Base-by-base conservation (phyloP, 2,113 vertebrate species). In the Siniperca knerii region DNA sequence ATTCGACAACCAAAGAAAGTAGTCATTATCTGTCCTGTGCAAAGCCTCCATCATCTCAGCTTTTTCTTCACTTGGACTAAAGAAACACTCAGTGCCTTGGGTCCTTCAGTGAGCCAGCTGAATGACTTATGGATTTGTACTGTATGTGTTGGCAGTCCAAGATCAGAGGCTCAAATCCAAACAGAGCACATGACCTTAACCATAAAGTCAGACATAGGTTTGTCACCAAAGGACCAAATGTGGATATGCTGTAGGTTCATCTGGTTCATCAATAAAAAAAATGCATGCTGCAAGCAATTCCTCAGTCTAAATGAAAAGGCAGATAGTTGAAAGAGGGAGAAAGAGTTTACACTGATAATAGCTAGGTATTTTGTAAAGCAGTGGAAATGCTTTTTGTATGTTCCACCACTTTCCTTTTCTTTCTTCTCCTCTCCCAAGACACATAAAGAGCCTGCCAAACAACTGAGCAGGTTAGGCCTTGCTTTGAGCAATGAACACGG, bases 101-200 rank as follows among this genome's bases (percentile, higher is more conserved):
- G 62, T 89, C 42, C 37, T 55, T 74, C 48, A 46, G 33, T 61
- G 74, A 80, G 77, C 62, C 60, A 72, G 77, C 77, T 71, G 62
- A 83, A 72, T 90, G 90, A 93, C 86, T 93, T 94, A 83, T 94
- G 86, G 62, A 84, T 83, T 79, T 85, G 82, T 86, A 33, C 73
- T 93, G 91, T 93, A 64, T 92, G 80, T 92, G 90, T 94, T 95
- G 94, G 93, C 90, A 91, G 83, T 48, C 44, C 6, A 18, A 86
- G 20, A 87, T 65, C 79, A 86, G 75, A 64, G 86, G 87, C 87
- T 68, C 35, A 73, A 74, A 86, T 79, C 89, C 87, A 93, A 92
- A 92, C 79, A 79, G 80, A 90, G 87, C 69, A 80, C 72, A 79
- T 69, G 82, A 82, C 85, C 89, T 89, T 87, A 90, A 88, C 82